Evolutionary conservation across 1,140 invertebrate species (phyloP), one percentile per base, ranked within the genome.

Genomic region (Trichonephila inaurata): DNA sequence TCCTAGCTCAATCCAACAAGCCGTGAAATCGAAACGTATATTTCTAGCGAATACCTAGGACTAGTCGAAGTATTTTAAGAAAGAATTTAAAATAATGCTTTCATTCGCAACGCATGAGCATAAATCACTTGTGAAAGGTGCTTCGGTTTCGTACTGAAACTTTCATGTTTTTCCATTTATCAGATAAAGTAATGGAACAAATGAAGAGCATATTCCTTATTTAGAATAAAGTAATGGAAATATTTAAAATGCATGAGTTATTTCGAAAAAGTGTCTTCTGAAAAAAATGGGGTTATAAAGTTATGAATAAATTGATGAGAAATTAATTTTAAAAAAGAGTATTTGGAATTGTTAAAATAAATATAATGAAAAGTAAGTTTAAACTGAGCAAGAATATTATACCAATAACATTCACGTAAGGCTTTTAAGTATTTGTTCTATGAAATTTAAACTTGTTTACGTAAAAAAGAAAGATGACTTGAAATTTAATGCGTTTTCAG

Each of bases 131-230:
- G 69, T 88, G 86, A 89, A 89, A 77, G 69, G 69, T 72, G n/a
- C 64, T 77, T 89, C 66, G 66, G 88, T 89, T 77, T 77, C 64
- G 7, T 77, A 19, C 88, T n/a, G 21, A 89, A 88, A 88, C 40
- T 88, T 88, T 88, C 86, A 58, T 62, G 62, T 14, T 64, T 51
- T 64, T 64, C 61, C 86, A 88, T 88, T 88, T 88, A 62, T 88
- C 62, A 88, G 62, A 88, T 33, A 44, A 88, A 88, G 86, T 88
- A 88, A 88, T 88, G 62, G 86, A 88, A 88, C 60, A 85, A 85
- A 28, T 85, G 58, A 85, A 85, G 83, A 85, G 83, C 24, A 69
- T 51, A 88, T 51, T 64, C 62, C 64, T 88, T 58, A 85, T 60
- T 85, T 64, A 44, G 86, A 58, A 88, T 64, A 21, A 62, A 44